Base-by-base conservation (phyloP, 2,113 vertebrate species). In the Notothenia coriiceps region DNA sequence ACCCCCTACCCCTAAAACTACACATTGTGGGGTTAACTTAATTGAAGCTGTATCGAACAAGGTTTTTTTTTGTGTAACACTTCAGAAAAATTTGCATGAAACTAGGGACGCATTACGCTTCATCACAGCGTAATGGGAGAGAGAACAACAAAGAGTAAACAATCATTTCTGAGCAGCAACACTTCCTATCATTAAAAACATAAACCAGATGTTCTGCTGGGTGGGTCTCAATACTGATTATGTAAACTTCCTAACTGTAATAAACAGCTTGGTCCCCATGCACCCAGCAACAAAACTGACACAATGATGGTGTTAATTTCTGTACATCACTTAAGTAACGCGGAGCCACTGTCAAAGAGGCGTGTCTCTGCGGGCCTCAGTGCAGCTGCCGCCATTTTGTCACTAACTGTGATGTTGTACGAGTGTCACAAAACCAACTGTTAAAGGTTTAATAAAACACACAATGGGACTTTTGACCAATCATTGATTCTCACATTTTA, bases 161-260 rank as follows among this genome's bases (percentile, higher is more conserved):
- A 0, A 91, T 92, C 94, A 63, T 43, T 22, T 57, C 83, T 0
- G 92, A 96, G 69, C 82, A 49, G 51, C 94, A 93, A 72, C 93
- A 91, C 11, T 82, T 78, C 0, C 87, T 88, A 9, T 96, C 95
- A 18, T 95, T 95, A 66, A 91, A 88, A 1, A 88, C 96, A 77
- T 93, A 49, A 95, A 94, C 0, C 92, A 97, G 89, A 95, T 95
- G 17, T 93, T 90, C 92, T 95, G 94, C 88, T 94, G 96, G 95
- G 95, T 97, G 90, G 77, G 66, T 75, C 67, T 65, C 52, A 83
- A 47, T 74, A 15, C 77, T 69, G 65, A 89, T 89, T 82, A 83
- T 75, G 49, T 75, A 77, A 85, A 20, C 83, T 74, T 87, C 74
- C 77, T 64, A 56, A 60, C 85, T 76, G 72, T 74, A 72, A 74